Evolutionary conservation across 2,113 vertebrate species (phyloP), one percentile per base, ranked within the genome.

Genomic region (Delphinapterus leucas): DNA sequence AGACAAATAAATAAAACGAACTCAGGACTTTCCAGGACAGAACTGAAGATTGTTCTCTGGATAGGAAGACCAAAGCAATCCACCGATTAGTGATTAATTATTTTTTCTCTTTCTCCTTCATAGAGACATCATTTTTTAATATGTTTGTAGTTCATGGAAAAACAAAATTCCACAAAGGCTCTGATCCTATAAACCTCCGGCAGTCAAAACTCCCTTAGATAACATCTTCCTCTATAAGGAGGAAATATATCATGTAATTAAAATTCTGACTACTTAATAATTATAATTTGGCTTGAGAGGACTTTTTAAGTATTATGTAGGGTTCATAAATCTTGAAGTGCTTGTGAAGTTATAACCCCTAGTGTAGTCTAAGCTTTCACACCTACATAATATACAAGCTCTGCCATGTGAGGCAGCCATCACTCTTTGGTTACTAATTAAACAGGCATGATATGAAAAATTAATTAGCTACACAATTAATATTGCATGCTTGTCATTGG

Each of bases 1-100:
- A 98, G 98, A 98, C 97, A 98, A 98, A 98, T 98, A 98, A 98
- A 98, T 98, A 97, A 97, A 92, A 90, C n/a, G 92, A 88, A 88
- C 97, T 92, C 80, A 28, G 71, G 94, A 82, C 95, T 83, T 86
- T 36, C 33, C 58, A 68, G 79, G 96, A 98, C 89, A 97, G 89
- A 95, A 80, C 85, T 1, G 12, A 97, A 97, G 97, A 96, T 76
- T 95, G 96, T 93, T 94, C 77, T 33, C 61, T 33, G 97, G 95
- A 95, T 90, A 90, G 38, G 89, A 89, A 97, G 93, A 95, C 96
- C 92, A 88, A 88, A 97, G 90, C 93, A 71, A 77, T 81, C 44
- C 83, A 58, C 86, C 67, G 86, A 97, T 95, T 61, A 70, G 87
- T 96, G 95, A 93, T 95, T 49, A 73, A 93, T 95, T 89, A 71